These are phyloP conservation scores for Semaprochilodus insignis DNA, from an alignment of 2,797 vertebrate species.

Conservation along the genomic window DNA sequence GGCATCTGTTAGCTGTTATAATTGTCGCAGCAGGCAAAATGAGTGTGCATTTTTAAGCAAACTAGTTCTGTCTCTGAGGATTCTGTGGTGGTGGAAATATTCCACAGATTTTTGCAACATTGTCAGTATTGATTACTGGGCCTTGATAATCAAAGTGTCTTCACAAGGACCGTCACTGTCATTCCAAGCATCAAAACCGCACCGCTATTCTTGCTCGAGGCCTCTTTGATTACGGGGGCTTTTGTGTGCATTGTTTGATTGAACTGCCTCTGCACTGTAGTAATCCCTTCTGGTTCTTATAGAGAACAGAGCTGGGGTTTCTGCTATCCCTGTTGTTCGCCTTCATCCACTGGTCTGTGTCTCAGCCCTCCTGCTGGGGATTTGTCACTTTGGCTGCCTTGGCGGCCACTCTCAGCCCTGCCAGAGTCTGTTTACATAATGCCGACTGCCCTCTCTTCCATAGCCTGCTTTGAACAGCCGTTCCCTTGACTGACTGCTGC, in stretches of 20 bases:
- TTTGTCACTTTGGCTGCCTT: slow-evolving; percentile 64
- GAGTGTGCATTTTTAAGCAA: neutral
- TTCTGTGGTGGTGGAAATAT: neutral
- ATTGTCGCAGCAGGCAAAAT: neutral
- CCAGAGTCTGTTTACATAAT: slow-evolving; percentile 57
- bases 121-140: neutral
- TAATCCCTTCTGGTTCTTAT: slow-evolving; percentile 65
- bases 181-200: slow-evolving; percentile 42
- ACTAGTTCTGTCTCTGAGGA: neutral
- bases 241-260: slow-evolving; percentile 52
- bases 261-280: slow-evolving; percentile 59
- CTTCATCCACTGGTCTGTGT: slow-evolving; percentile 59
- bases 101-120: neutral
- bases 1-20: neutral
- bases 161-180: slow-evolving; percentile 32
- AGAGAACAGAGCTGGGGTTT: slow-evolving; percentile 64
- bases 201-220: slow-evolving; percentile 59
- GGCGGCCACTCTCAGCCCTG: slow-evolving; percentile 52
- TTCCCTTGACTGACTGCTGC: slow-evolving; percentile 34
- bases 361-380: slow-evolving; percentile 53
- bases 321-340: slow-evolving; percentile 59
- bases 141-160: slow-evolving; percentile 27
- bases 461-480: slow-evolving; percentile 23
- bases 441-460: slow-evolving; percentile 38
- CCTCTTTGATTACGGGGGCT: slow-evolving; percentile 54